These are phyloP conservation scores for Nymphalis polychloros DNA, from an alignment of 2,888 invertebrate genomes.

Conservation along the genomic window DNA sequence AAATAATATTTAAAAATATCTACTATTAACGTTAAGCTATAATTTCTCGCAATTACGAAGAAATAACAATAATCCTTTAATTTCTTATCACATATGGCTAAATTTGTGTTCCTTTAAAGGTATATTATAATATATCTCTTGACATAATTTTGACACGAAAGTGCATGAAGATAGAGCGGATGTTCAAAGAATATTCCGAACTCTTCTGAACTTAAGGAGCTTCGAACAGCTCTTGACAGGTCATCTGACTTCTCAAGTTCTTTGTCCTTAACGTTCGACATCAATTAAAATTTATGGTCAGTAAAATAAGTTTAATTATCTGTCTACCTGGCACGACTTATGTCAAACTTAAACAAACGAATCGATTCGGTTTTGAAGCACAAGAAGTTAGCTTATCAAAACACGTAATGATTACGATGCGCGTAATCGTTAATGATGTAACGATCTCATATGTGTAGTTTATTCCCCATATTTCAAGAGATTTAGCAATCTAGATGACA, in stretches of 20 bases:
- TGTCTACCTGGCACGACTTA: too few relatives aligned
- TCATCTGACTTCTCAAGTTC: constrained; percentile 48
- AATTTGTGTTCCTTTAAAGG: constrained; percentile 6
- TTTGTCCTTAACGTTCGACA: constrained; percentile 31
- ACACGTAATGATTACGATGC: too few relatives aligned
- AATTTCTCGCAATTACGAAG: neutral
- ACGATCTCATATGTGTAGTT: constrained; percentile 18
- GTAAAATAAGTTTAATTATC: constrained; percentile 8
- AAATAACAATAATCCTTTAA: neutral
- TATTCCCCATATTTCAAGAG: constrained; percentile 14
- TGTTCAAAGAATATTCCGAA: constrained; percentile 33
- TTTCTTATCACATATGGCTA: neutral
- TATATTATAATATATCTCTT: constrained; percentile 26
- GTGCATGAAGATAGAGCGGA: constrained; percentile 28
- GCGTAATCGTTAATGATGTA: constrained; percentile 8
- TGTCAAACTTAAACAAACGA: too few relatives aligned
- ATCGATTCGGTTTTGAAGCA: too few relatives aligned
- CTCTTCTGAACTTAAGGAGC: constrained; percentile 39
- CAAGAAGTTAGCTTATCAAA: too few relatives aligned
- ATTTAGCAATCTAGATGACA: constrained; percentile 30
- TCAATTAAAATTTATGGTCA: constrained; percentile 17
- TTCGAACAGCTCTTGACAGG: constrained; percentile 52
- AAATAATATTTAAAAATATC: too few relatives aligned
- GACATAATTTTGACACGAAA: constrained; percentile 31
- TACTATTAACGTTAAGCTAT: neutral